phyloP scores from a whole-genome alignment of 2,888 invertebrate species.

The Limenitis camilla region DNA sequence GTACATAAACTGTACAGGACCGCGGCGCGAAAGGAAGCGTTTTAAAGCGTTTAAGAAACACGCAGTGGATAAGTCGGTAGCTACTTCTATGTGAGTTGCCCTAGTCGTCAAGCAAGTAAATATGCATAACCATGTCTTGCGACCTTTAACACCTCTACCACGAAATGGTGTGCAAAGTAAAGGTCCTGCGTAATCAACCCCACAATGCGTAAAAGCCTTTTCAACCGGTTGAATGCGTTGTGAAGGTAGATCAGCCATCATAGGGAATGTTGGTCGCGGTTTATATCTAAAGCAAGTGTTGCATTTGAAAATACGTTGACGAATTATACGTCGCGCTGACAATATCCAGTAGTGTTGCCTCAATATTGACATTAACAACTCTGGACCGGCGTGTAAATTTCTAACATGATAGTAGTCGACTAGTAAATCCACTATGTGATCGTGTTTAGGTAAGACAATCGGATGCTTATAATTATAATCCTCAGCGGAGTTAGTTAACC shows the following conservation, averaged over 20 bases:
- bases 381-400: slow-evolving; percentile 16
- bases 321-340: slow-evolving; percentile 10
- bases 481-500: not conserved
- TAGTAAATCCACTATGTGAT: slow-evolving; percentile 8
- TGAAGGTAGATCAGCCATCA: slow-evolving; percentile 13
- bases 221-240: slow-evolving; percentile 2
- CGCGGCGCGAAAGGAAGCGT: slow-evolving; percentile 21
- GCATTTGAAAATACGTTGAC: not conserved
- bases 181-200: slow-evolving; percentile 17
- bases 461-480: not conserved
- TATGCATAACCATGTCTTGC: slow-evolving; percentile 12
- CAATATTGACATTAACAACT: slow-evolving; percentile 11
- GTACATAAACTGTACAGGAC: slow-evolving; percentile 14
- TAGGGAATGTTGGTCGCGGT: slow-evolving; percentile 9
- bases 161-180: slow-evolving; percentile 9
- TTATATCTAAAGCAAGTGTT: slow-evolving; percentile 9
- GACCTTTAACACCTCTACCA: slow-evolving; percentile 7
- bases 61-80: slow-evolving; percentile 15
- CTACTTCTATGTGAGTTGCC: slow-evolving; percentile 19
- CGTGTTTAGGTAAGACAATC: not conserved
- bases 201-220: slow-evolving; percentile 18
- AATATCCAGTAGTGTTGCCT: slow-evolving; percentile 16
- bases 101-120: slow-evolving; percentile 16
- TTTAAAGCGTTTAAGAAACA: slow-evolving; percentile 20
- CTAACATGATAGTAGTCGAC: slow-evolving; percentile 14